Conservation (phyloP, 2,888 invertebrate genomes). For the Syritta pipiens region DNA sequence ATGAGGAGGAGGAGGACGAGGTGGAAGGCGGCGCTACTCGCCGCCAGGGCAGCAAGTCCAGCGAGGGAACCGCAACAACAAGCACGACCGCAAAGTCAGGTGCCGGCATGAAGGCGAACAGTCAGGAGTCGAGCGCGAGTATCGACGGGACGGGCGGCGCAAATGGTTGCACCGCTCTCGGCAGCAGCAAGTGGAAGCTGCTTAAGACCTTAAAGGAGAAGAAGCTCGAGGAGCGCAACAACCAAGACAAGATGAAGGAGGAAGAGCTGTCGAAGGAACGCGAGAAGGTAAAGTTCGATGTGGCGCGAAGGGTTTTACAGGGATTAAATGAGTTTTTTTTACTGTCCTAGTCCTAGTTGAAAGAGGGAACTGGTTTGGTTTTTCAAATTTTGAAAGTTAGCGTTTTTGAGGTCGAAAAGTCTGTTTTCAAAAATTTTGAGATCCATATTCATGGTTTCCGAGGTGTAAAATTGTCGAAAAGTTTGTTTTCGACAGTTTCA, state of each 20-base stretch:
- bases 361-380: too few species aligned
- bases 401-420: too few species aligned
- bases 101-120: constrained; percentile 65
- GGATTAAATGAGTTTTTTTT: too few species aligned
- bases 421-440: too few species aligned
- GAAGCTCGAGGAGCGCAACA: constrained; percentile 91
- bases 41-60: neutral
- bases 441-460: too few species aligned
- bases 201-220: constrained; percentile 93
- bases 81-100: too few species aligned
- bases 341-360: too few species aligned
- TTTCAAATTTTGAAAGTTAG: too few species aligned
- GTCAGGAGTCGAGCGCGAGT: constrained; percentile 77
- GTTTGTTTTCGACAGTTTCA: too few species aligned
- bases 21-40: constrained; percentile 11
- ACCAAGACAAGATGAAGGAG: constrained; percentile 84
- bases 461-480: too few species aligned
- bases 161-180: constrained; percentile 80
- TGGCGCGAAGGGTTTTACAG: too few species aligned
- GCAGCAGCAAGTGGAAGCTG: constrained; percentile 95
- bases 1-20: constrained; percentile 41
- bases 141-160: constrained; percentile 75
- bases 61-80: neutral
- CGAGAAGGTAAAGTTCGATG: constrained; percentile 80
- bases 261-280: constrained; percentile 84